Conservation (phyloP, 2,888 invertebrate species). For the Apeira syringaria region DNA sequence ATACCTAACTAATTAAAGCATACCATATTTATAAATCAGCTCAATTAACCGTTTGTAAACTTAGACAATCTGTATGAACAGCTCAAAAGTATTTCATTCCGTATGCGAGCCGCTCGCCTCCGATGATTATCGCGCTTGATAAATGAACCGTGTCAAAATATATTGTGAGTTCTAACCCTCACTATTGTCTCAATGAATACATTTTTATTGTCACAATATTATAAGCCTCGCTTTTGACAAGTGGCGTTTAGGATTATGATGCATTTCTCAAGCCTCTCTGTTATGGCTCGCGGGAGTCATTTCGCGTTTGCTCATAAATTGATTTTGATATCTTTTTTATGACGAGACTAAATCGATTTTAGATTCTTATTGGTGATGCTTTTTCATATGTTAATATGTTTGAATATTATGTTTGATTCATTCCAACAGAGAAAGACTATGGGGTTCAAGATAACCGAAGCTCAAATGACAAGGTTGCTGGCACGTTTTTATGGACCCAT, state of each 20-base stretch:
- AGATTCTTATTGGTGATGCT: constrained; percentile 62
- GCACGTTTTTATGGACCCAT: constrained; percentile 41
- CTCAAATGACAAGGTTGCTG: constrained; percentile 39
- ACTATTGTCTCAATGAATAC: constrained; percentile 83
- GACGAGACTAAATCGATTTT: constrained; percentile 67
- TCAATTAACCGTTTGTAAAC: constrained; percentile 42
- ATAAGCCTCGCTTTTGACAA: constrained; percentile 69
- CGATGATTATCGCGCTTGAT: constrained; percentile 77
- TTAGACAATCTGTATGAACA: constrained; percentile 56
- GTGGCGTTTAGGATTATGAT: constrained; percentile 74
- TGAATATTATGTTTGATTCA: constrained; percentile 51
- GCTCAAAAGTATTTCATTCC: constrained; percentile 65
- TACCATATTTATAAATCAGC: constrained; percentile 26
- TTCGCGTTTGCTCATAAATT: constrained; percentile 67
- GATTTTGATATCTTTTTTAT: constrained; percentile 76
- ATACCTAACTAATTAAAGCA: no score
- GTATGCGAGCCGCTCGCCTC: constrained; percentile 52
- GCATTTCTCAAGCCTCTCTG: constrained; percentile 45
- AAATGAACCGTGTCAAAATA: constrained; percentile 79
- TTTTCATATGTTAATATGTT: constrained; percentile 75
- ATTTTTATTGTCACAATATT: constrained; percentile 79
- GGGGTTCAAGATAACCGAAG: constrained; percentile 8
- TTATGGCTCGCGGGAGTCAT: constrained; percentile 47
- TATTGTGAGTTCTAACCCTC: constrained; percentile 70
- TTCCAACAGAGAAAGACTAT: constrained; percentile 5